Evolutionary conservation across 2,888 invertebrate genomes (phyloP).

Genomic region (Capitulum mitella): DNA sequence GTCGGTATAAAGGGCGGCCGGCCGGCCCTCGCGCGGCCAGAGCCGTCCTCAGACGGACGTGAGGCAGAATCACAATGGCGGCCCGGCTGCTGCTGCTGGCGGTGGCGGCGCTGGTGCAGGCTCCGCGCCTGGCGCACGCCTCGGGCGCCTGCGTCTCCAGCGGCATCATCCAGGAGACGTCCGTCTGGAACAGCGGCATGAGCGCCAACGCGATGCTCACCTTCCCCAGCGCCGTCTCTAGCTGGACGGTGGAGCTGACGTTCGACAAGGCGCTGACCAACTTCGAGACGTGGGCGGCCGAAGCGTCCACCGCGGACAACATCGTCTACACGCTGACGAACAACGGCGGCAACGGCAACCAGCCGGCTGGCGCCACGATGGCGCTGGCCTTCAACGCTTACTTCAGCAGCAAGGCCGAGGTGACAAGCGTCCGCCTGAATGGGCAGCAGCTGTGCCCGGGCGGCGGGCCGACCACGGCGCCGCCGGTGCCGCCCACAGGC

Average conservation of each 20-base stretch:
- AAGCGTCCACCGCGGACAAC: constrained; percentile 19
- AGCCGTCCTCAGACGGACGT: too few relatives aligned
- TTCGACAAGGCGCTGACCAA: background rate
- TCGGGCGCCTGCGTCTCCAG: background rate
- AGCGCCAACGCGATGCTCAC: background rate
- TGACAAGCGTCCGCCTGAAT: background rate
- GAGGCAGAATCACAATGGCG: too few relatives aligned
- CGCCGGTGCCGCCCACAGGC: background rate
- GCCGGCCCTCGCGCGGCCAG: too few relatives aligned
- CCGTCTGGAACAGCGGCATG: background rate
- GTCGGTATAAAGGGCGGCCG: too few relatives aligned
- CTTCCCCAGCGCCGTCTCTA: background rate
- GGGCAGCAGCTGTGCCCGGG: background rate
- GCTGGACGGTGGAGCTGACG: background rate
- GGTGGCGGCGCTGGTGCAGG: background rate
- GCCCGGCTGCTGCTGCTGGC: background rate
- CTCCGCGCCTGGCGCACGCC: background rate
- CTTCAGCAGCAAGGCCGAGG: constrained; percentile 1
- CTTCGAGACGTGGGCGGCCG: constrained; percentile 27
- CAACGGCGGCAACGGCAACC: constrained; percentile 27
- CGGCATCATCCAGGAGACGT: background rate
- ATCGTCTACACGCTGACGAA: constrained; percentile 28
- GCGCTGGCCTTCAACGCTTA: background rate
- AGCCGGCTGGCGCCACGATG: constrained; percentile 25
- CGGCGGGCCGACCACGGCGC: background rate